Evolutionary conservation across 2,888 invertebrate genomes (phyloP), one percentile per base, ranked within the genome.

Genomic region (Perithous albicinctus): DNA sequence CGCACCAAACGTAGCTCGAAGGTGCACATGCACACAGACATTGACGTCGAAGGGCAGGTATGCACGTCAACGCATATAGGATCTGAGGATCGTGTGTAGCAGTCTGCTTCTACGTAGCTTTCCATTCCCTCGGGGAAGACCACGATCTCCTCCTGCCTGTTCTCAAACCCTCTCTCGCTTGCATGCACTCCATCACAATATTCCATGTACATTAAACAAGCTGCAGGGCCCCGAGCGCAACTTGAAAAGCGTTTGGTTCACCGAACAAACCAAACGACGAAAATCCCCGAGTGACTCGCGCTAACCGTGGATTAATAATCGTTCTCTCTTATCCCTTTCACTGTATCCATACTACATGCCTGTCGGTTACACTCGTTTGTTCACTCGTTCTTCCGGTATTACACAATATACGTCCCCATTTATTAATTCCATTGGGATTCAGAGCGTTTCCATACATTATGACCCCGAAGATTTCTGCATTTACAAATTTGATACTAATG

Each of bases 1-100:
- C 86, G 87, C 89, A 86, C 80, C 85, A 78, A 80, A 85, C 86
- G 85, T 78, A 72, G 64, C 64, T 66, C 46, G 66, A 59, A 64
- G 41, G 46, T 41, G 41, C 23, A 56, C 69, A 54, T 35, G n/a
- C 23, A 29, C 29, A 56, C 7, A 56, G 23, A 26, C 54, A 56
- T 29, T 15, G 29, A 2, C 7, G 54, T 56, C 12, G 29, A 1
- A 12, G 29, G n/a, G n/a, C 29, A 56, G 54, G 7, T 56, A 61
- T 41, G 38, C 41, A 69, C 23, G 38, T 38, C 20, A 26, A 77
- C 48, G 41, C 29, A 29, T 26, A 54, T 41, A 70, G 41, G 54
- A 23, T 12, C 41, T 20, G 54, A 29, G 32, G 10, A 77, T 67
- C 56, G 41, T 35, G 46, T 20, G 63, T 64, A 18, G 63, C 43